A percentile compares a stretch with the other conserved stretches of the same genome.
These are phyloP conservation scores for Pediacus dermestoides DNA, from an alignment of 2,888 invertebrate species.

Conservation along the genomic window DNA sequence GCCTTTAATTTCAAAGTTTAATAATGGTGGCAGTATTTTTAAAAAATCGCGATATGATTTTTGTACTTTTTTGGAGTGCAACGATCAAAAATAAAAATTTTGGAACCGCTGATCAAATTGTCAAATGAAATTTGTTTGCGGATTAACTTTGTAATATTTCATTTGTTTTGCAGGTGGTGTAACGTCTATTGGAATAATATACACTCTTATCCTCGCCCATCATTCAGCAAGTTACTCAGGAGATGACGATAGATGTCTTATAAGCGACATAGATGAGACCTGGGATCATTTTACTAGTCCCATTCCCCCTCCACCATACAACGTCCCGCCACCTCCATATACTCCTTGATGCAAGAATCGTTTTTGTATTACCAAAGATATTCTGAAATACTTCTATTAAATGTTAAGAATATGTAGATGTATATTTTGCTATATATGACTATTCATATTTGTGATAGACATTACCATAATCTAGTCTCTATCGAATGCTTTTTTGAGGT, in stretches of 20 bases:
- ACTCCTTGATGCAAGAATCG: constrained; percentile 55
- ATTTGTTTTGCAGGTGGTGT: constrained; percentile 56
- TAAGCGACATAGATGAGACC: constrained; percentile 60
- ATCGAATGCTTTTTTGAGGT: too few relatives aligned
- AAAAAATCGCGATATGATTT: too few relatives aligned
- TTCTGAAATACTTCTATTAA: too few relatives aligned
- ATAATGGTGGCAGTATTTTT: too few relatives aligned
- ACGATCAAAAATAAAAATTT: constrained; percentile 6
- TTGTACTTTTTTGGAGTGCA: too few relatives aligned
- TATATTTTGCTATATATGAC: too few relatives aligned
- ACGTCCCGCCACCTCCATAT: constrained; percentile 57
- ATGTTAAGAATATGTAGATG: too few relatives aligned
- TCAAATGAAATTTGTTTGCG: background rate
- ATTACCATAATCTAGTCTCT: too few relatives aligned
- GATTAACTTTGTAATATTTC: constrained; percentile 25
- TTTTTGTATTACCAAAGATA: too few relatives aligned
- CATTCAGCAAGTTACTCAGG: constrained; percentile 52
- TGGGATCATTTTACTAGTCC: constrained; percentile 59
- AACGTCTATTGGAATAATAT: constrained; percentile 65
- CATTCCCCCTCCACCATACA: constrained; percentile 54
- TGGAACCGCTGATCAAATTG: constrained; percentile 3
- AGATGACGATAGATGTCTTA: constrained; percentile 53
- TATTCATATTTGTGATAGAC: too few relatives aligned
- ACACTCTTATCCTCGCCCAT: constrained; percentile 62
- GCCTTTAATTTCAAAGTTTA: too few relatives aligned